Percentiles rank a stretch among this genome's conserved stretches.
phyloP scores from a whole-genome alignment of 2,113 vertebrate species.

The Caretta caretta region DNA sequence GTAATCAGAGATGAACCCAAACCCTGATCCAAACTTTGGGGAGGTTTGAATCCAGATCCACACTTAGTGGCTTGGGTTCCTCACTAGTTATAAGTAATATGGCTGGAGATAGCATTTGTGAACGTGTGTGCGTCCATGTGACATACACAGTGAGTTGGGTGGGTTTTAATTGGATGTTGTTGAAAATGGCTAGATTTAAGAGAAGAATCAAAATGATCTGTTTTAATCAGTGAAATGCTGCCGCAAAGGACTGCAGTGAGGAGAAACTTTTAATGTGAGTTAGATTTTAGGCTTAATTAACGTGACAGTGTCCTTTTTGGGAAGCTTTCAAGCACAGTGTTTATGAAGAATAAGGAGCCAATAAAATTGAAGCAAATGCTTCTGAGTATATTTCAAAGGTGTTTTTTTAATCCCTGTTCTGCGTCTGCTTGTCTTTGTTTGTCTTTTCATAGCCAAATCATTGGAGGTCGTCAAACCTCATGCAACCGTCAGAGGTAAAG shows the following conservation, averaged over 20 bases:
- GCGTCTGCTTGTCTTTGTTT: constrained; percentile 60
- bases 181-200: constrained; percentile 5
- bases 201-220: constrained; percentile 3
- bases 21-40: not conserved
- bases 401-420: not conserved
- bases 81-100: not conserved
- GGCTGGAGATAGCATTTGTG: not conserved
- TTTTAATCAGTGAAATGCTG: constrained; percentile 4
- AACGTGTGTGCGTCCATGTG: not conserved
- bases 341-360: constrained; percentile 37
- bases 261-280: not conserved
- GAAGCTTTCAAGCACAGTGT: constrained; percentile 14
- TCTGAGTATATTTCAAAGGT: not conserved
- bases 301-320: not conserved
- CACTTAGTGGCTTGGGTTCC: not conserved
- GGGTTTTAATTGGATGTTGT: not conserved
- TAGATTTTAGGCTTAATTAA: constrained; percentile 21
- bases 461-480: constrained; percentile 8
- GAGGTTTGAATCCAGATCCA: not conserved
- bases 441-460: constrained; percentile 53
- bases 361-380: constrained; percentile 42
- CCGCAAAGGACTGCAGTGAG: not conserved
- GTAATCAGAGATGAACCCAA: not conserved
- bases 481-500: constrained; percentile 33
- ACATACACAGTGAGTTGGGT: not conserved